A percentile compares a stretch with the other conserved stretches of the same genome.
Conservation (phyloP, 2,113 vertebrate genomes). For the Osmerus mordax region DNA sequence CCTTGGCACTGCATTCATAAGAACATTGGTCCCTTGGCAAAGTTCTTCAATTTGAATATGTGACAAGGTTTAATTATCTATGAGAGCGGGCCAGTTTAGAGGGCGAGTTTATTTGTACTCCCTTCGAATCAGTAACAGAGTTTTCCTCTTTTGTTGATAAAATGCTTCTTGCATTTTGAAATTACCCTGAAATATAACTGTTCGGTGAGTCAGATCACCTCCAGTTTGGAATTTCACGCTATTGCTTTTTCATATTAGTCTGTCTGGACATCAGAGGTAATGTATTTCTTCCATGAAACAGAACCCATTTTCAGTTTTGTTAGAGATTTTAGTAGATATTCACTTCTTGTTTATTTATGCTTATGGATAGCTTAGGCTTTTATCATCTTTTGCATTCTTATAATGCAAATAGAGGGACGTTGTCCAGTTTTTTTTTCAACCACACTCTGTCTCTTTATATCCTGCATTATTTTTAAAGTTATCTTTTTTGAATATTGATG, state of each 20-base stretch:
- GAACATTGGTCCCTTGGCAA: conserved; percentile 40
- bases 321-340: background rate
- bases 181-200: conserved; percentile 38
- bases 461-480: background rate
- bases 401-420: background rate
- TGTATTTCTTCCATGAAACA: conserved; percentile 46
- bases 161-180: conserved; percentile 50
- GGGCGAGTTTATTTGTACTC: conserved; percentile 34
- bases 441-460: background rate
- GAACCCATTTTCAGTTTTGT: conserved; percentile 33
- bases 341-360: too few species aligned
- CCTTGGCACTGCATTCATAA: conserved; percentile 13
- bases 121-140: conserved; percentile 48
- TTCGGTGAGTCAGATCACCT: conserved; percentile 46
- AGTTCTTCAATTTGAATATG: conserved; percentile 37
- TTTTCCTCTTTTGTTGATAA: conserved; percentile 28
- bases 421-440: too few species aligned
- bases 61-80: conserved; percentile 56
- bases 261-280: conserved; percentile 36
- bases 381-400: conserved; percentile 44
- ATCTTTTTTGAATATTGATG: background rate
- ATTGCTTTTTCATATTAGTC: conserved; percentile 34
- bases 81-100: conserved; percentile 27
- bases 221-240: conserved; percentile 28
- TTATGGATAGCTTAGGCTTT: conserved; percentile 15